Percentiles rank a stretch among this genome's conserved stretches.
phyloP scores from a whole-genome alignment of 2,888 invertebrate species.

The Ormyrus thymus region DNA sequence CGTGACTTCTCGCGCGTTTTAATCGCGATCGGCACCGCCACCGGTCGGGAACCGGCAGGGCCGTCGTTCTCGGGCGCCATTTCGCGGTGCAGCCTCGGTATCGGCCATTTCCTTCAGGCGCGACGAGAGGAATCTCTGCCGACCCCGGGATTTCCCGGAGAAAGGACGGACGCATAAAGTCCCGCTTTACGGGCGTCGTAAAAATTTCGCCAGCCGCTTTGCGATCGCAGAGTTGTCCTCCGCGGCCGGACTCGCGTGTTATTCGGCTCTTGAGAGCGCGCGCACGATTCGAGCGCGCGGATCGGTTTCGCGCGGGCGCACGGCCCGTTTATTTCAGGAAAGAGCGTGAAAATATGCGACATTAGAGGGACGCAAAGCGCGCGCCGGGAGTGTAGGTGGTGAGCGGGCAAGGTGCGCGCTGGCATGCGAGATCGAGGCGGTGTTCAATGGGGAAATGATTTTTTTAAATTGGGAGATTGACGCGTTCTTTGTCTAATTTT shows the following conservation, averaged over 20 bases:
- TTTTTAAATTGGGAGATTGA: no score
- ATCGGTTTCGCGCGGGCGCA: background rate
- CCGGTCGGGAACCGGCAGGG: constrained; percentile 1
- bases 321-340: background rate
- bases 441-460: no score
- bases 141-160: background rate
- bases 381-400: background rate
- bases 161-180: background rate
- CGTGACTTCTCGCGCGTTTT: background rate
- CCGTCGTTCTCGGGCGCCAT: constrained; percentile 39
- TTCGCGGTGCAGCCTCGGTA: constrained; percentile 23
- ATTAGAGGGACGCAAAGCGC: background rate
- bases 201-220: constrained; percentile 24
- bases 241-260: no score
- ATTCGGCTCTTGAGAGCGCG: no score
- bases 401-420: background rate
- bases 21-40: constrained; percentile 2
- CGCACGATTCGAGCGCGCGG: no score
- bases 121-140: background rate
- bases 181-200: constrained; percentile 20
- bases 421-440: constrained; percentile 25
- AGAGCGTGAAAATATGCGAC: constrained; percentile 11
- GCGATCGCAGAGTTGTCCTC: background rate
- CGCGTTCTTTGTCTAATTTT: no score
- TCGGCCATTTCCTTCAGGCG: background rate